These are phyloP conservation scores for Sinocyclocheilus anshuiensis DNA, from an alignment of 2,113 vertebrate species.

Conservation along the genomic window DNA sequence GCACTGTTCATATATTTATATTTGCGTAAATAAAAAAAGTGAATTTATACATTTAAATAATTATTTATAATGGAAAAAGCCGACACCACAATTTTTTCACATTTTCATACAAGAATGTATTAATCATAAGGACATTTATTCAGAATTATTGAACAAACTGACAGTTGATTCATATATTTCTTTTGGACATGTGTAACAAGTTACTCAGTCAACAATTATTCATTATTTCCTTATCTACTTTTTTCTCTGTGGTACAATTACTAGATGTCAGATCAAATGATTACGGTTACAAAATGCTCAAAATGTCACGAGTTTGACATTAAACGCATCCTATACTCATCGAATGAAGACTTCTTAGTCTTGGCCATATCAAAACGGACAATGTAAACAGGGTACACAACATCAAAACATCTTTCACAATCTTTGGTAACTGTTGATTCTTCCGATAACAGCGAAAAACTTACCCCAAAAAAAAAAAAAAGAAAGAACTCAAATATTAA, in stretches of 20 bases:
- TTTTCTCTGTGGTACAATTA: not conserved
- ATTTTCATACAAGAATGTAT: slow-evolving; percentile 21
- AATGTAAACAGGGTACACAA: slow-evolving; percentile 58
- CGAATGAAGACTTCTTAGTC: slow-evolving; percentile 39
- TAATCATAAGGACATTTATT: slow-evolving; percentile 38
- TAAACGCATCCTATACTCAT: not conserved
- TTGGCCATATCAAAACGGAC: slow-evolving; percentile 46
- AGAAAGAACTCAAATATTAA: slow-evolving; percentile 21
- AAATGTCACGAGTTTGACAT: slow-evolving; percentile 27
- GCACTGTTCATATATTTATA: not conserved
- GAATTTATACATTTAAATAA: not conserved
- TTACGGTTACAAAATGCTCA: slow-evolving; percentile 32
- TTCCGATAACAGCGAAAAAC: slow-evolving; percentile 35
- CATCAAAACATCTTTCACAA: slow-evolving; percentile 52
- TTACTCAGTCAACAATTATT: slow-evolving; percentile 23
- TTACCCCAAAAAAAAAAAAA: not conserved
- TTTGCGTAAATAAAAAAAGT: not conserved
- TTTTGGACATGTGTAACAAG: slow-evolving; percentile 18
- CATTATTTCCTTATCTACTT: not conserved
- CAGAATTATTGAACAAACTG: slow-evolving; percentile 25
- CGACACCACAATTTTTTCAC: not conserved
- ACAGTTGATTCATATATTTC: slow-evolving; percentile 9
- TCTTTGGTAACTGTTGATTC: slow-evolving; percentile 57
- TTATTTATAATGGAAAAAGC: not conserved
- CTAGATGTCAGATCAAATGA: slow-evolving; percentile 23